Evolutionary conservation across 1,140 invertebrate species (phyloP).

Genomic region (Pseudomyrmex flavicornis): DNA sequence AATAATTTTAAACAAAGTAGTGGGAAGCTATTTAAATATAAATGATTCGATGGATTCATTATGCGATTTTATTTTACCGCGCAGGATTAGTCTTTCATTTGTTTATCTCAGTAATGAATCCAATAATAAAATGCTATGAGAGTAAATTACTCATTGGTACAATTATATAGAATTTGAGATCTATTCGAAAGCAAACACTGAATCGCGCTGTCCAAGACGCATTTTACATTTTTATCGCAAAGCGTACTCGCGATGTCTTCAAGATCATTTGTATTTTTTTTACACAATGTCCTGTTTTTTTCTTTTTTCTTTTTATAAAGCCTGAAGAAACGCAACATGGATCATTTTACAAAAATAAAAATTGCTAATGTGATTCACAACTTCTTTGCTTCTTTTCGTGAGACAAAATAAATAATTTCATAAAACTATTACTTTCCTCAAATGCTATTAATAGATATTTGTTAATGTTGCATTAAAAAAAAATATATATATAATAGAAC

Average conservation of each 20-base stretch:
- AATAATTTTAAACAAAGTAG: no score
- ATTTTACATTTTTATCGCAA: conserved; percentile 6
- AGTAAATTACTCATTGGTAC: conserved; percentile 55
- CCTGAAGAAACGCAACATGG: conserved; percentile 40
- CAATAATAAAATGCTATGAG: conserved; percentile 16
- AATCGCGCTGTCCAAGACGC: conserved; percentile 38
- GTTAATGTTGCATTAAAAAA: not conserved
- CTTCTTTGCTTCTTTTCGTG: not conserved
- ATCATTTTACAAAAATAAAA: conserved; percentile 36
- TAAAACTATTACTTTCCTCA: conserved; percentile 32
- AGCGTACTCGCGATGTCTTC: not conserved
- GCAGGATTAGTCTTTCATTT: conserved; percentile 16
- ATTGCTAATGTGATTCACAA: not conserved
- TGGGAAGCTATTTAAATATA: conserved; percentile 21
- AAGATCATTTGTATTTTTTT: conserved; percentile 51
- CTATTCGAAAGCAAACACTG: conserved; percentile 48
- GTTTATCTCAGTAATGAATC: conserved; percentile 13
- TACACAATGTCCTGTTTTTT: conserved; percentile 2
- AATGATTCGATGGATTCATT: conserved; percentile 27
- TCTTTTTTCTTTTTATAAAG: conserved; percentile 52
- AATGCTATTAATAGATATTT: conserved; percentile 28
- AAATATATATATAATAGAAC: conserved; percentile 31
- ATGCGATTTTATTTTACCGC: not conserved
- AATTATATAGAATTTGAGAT: conserved; percentile 55
- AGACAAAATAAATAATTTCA: conserved; percentile 26